Evolutionary conservation across 2,888 invertebrate genomes (phyloP), one percentile per base, ranked within the genome.

Genomic region (Anaspis maculata): DNA sequence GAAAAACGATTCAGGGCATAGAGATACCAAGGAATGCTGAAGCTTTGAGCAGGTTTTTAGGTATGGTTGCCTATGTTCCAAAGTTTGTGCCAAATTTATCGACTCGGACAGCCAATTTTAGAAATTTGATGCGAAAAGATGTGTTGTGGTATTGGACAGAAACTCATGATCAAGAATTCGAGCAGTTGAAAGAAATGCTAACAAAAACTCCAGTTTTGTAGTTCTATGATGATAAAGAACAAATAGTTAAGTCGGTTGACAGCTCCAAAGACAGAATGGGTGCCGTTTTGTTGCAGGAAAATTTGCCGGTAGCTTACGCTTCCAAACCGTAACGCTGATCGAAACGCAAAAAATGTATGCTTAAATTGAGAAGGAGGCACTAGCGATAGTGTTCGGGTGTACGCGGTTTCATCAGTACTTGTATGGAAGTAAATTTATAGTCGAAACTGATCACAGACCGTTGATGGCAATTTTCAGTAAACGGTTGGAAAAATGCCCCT

Each of bases 401-500:
- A 24, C 39, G 16, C 45, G 37, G 34, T 51, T 52, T 32, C 27
- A 45, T 14, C 44, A 49, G 15, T 51, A 43, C 34, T 7, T 52
- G 4, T 46, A 38, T 28, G 50, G 49, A 4, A 40, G 31, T 36
- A 11, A 24, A 12, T 34, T 50, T 12, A 25, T n/a, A 5, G 39
- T 51, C 7, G 44, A 47, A 32, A 44, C 39, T 6, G 50, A 55
- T 39, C 53, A 54, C 28, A 49, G 48, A 29, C 52, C 53, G 3
- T 21, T 53, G 3, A 35, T 42, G 21, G 4, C 37, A 9, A 50
- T 52, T 29, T 43, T 48, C 13, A 45, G 46, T 25, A 53, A 51
- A 38, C 30, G 42, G 0, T 19, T 41, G 24, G 24, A n/a, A 12
- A 11, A 32, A 25, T 29, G 27, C 13, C 38, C 38, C 3, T 5